Base-by-base conservation (phyloP, 2,113 vertebrate genomes). In the Nerophis lumbriciformis region DNA sequence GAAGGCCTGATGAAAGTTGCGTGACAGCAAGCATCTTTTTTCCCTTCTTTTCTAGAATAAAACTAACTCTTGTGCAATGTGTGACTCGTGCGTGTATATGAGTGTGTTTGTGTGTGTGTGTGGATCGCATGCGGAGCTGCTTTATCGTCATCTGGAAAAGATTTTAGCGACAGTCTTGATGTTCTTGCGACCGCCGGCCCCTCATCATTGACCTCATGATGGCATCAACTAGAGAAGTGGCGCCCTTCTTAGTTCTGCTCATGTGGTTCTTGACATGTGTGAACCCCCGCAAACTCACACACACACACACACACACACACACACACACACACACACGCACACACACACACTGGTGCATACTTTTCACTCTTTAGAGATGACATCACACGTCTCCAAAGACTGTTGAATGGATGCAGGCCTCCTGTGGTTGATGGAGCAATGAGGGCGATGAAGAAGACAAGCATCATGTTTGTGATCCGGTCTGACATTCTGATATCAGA, bases 101-200 rank as follows among this genome's bases (percentile, higher is more conserved):
- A 2, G 28, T 28, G 28, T 28, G 28, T 28, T 28, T 28, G 28
- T 28, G 28, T 28, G 28, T 28, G 73, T 65, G 75, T 8, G 35
- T 71, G 59, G 67, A 74, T 76, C 64, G 53, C 78, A 85, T 16
- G 49, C 75, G 79, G 83, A 80, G 58, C 9, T 65, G 69, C 42
- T 87, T 57, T 84, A 78, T 35, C 53, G 68, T 78, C 82, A 84
- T 89, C 85, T 89, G 85, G 85, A 63, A 52, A 69, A 5, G 14
- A 77, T 88, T 82, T 73, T 15, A 44, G 51, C n/a, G 45, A 56
- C 71, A 11, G 63, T 77, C 75, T 79, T 82, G 70, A 84, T 81
- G 82, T 80, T 63, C 59, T 73, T 61, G 4, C 66, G 65, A 83
- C 77, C 57, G 54, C 69, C 10, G 42, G 11, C 42, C 42, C 61